These are phyloP conservation scores for Stomorhina lunata DNA, from an alignment of 2,888 invertebrate species.

Conservation along the genomic window DNA sequence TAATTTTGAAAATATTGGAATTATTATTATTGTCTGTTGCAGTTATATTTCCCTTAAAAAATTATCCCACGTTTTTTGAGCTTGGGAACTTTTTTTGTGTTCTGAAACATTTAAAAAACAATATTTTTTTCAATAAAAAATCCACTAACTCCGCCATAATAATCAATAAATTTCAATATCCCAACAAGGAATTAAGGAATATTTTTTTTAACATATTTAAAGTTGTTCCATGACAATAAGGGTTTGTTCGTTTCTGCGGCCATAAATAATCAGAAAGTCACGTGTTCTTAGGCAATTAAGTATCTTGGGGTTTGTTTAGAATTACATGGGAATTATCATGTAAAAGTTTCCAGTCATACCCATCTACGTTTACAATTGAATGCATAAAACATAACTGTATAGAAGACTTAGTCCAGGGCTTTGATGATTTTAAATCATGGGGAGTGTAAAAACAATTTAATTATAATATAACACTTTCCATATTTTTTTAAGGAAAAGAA, in stretches of 20 bases:
- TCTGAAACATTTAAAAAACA: conserved; percentile 19
- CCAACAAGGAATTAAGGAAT: neutral
- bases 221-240: conserved; percentile 14
- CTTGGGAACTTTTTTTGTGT: conserved; percentile 39
- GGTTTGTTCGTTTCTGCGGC: neutral
- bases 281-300: conserved; percentile 57
- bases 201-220: neutral
- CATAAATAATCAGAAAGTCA: conserved; percentile 56
- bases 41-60: conserved; percentile 4
- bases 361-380: neutral
- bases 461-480: conserved; percentile 46
- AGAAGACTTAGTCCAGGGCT: no score
- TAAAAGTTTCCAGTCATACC: conserved; percentile 4
- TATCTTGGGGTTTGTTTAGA: conserved; percentile 15
- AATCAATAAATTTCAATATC: conserved; percentile 48
- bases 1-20: no score
- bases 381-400: no score
- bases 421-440: neutral
- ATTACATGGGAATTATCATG: conserved; percentile 55
- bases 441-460: conserved; percentile 49
- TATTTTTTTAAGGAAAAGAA: neutral
- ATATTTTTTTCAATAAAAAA: neutral
- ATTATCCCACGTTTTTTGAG: conserved; percentile 36
- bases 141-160: neutral
- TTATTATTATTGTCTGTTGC: neutral